Evolutionary conservation across 2,113 vertebrate genomes (phyloP), one percentile per base, ranked within the genome.

Genomic region (Paraplagusia blochii): DNA sequence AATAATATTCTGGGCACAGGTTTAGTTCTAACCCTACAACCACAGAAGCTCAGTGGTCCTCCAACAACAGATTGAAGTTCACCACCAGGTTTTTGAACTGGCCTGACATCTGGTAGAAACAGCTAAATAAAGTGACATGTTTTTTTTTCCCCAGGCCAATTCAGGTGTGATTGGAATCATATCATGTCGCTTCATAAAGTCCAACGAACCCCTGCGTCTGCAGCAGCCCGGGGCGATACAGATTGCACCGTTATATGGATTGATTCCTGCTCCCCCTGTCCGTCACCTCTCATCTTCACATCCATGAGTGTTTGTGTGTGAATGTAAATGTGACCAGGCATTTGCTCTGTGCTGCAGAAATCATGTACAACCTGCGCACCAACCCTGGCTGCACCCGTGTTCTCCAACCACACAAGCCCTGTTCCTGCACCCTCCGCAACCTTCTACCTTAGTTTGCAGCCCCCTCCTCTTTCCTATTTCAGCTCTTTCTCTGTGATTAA

Each of bases 121-220:
- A 79, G 51, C 17, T 59, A 36, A 66, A 72, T 60, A 43, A 54
- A 66, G 65, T 35, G 53, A 59, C 12, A 58, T 45, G 49, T 14
- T 63, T 76, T 45, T 52, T 14, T 63, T 76, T 80, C 64, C 61
- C 64, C 54, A 8, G 53, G 35, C 66, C 48, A 9, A 56, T 63
- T 74, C 49, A 47, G 53, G 57, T n/a, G 63, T 63, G 63, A 79
- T n/a, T 65, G 65, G 63, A 79, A 82, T 78, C 64, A 79, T 76
- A 78, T 59, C 81, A 83, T 85, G 81, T 82, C 84, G 74, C 74
- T 87, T 89, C 74, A 88, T 88, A 84, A 85, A 79, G 77, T 80
- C 58, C 45, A 50, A 22, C 60, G 79, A 72, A 6, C 11, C 67
- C 61, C 60, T 63, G 67, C 43, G 17, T 59, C 71, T 66, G 66